Evolutionary conservation across 2,113 vertebrate species (phyloP).

Genomic region (Arvicanthis niloticus): DNA sequence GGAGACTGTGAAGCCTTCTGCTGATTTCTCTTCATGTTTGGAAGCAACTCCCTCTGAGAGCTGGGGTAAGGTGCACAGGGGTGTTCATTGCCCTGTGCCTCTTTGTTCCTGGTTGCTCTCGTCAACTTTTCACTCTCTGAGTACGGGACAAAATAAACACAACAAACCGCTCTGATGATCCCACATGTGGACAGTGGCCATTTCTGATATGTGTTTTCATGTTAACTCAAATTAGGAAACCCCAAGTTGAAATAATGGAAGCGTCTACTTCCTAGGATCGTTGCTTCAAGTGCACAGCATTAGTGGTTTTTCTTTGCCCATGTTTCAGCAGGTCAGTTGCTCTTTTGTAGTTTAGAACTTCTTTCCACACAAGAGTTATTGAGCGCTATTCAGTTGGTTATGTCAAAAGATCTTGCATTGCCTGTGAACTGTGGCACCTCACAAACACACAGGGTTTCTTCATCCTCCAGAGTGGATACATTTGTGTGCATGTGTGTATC

Average conservation of each 20-base stretch:
- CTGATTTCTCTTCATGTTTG: background rate
- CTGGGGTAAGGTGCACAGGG: background rate
- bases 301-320: background rate
- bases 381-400: background rate
- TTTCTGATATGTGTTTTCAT: background rate
- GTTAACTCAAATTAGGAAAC: background rate
- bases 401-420: background rate
- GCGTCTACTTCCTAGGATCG: background rate
- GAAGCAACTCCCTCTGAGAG: background rate
- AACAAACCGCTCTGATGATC: background rate
- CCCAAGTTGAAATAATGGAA: background rate
- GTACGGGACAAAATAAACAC: background rate
- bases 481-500: background rate
- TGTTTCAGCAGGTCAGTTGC: background rate
- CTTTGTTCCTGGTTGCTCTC: background rate
- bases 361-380: background rate
- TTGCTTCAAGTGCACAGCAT: background rate
- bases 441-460: background rate
- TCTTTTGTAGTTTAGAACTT: constrained; percentile 8
- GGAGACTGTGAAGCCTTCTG: background rate
- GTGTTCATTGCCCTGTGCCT: background rate
- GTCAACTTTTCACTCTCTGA: background rate
- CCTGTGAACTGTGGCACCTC: background rate
- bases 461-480: background rate
- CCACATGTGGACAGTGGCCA: background rate